Conservation (phyloP, 2,113 vertebrate genomes). For the Gobius niger region DNA sequence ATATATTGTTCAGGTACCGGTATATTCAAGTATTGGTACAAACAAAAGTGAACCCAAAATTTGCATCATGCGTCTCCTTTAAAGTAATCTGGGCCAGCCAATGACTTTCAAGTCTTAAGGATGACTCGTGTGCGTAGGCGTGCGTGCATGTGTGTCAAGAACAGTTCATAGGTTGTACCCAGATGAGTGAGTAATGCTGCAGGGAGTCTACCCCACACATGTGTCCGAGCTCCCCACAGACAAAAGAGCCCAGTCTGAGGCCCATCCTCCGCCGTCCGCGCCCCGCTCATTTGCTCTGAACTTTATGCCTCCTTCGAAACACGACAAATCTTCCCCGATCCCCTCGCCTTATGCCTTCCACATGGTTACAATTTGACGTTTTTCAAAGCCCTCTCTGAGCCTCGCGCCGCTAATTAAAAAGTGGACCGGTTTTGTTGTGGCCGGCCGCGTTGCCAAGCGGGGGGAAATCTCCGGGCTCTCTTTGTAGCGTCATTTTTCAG, state of each 20-base stretch:
- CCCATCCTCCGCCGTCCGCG: slow-evolving; percentile 51
- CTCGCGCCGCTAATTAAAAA: slow-evolving; percentile 76
- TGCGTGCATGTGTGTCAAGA: neutral
- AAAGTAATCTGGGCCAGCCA: too few relatives aligned
- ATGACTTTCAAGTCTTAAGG: too few relatives aligned
- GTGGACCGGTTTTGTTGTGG: slow-evolving; percentile 73
- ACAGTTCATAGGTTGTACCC: slow-evolving; percentile 1
- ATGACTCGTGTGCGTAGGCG: too few relatives aligned
- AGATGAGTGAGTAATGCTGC: neutral
- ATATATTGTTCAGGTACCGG: too few relatives aligned
- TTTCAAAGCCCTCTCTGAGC: slow-evolving; percentile 70
- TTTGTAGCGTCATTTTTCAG: slow-evolving; percentile 41
- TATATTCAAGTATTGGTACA: too few relatives aligned
- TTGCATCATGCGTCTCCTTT: too few relatives aligned
- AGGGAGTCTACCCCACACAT: slow-evolving; percentile 7
- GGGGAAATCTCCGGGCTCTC: slow-evolving; percentile 53
- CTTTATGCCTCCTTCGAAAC: slow-evolving; percentile 56
- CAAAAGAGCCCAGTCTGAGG: slow-evolving; percentile 37
- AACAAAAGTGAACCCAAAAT: too few relatives aligned
- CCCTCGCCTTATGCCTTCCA: slow-evolving; percentile 61
- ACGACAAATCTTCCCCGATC: slow-evolving; percentile 58
- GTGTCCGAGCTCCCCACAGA: slow-evolving; percentile 34
- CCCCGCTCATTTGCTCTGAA: slow-evolving; percentile 58
- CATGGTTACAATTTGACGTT: slow-evolving; percentile 75
- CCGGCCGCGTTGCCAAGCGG: slow-evolving; percentile 63